Evolutionary conservation across 2,888 invertebrate species (phyloP).

Genomic region (Dione juno): DNA sequence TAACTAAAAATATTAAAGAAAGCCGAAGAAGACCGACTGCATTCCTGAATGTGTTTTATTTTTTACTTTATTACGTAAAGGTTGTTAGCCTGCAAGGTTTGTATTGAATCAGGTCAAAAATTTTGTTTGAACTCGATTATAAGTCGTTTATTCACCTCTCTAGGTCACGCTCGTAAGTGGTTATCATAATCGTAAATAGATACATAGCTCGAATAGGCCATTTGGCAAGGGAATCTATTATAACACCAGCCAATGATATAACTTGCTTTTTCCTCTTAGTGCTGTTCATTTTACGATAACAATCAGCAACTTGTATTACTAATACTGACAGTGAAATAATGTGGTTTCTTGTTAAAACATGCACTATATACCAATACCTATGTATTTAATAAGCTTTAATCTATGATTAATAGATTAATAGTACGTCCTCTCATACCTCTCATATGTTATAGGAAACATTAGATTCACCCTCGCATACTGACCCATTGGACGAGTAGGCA

Average conservation of each 20-base stretch:
- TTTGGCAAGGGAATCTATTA: constrained; percentile 38
- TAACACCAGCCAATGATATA: constrained; percentile 20
- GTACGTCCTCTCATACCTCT: constrained; percentile 12
- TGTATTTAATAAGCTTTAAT: neutral
- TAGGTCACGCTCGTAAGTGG: constrained; percentile 62
- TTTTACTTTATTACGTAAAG: constrained; percentile 69
- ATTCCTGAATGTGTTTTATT: constrained; percentile 68
- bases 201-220: constrained; percentile 29
- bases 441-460: constrained; percentile 42
- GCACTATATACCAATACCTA: too few species aligned
- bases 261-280: constrained; percentile 9
- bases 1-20: constrained; percentile 46
- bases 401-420: constrained; percentile 1
- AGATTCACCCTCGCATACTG: constrained; percentile 68
- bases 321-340: too few species aligned
- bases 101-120: constrained; percentile 76
- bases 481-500: constrained; percentile 72
- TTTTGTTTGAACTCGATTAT: constrained; percentile 72
- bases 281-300: neutral
- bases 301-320: too few species aligned
- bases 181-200: constrained; percentile 32
- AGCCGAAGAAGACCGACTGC: constrained; percentile 61
- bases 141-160: constrained; percentile 77
- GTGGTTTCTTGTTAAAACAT: too few species aligned
- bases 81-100: constrained; percentile 72